A percentile compares a stretch with the other conserved stretches of the same genome.
Evolutionary conservation across 1,140 invertebrate species (phyloP).

Genomic region (Acromyrmex charruanus): DNA sequence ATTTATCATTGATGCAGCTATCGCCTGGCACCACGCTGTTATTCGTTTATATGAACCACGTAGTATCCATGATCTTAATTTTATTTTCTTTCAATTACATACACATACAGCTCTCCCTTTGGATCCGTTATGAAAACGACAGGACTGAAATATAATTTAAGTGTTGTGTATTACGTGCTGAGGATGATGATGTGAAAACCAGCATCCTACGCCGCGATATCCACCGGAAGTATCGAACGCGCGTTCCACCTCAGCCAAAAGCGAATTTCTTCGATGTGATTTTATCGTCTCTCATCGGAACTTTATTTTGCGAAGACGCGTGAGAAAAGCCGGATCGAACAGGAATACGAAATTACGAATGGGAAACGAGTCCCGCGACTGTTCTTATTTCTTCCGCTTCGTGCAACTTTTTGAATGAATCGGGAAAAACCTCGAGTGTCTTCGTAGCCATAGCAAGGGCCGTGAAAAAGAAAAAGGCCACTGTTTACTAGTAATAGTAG

Average conservation of each 20-base stretch:
- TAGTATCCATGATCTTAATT: background rate
- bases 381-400: conserved; percentile 58
- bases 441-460: background rate
- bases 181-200: background rate
- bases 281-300: conserved; percentile 70
- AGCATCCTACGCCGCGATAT: background rate
- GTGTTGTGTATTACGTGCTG: background rate
- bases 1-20: conserved; percentile 30
- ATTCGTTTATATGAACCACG: conserved; percentile 5
- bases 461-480: background rate
- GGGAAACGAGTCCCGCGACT: conserved; percentile 62
- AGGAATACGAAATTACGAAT: conserved; percentile 73
- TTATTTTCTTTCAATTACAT: conserved; percentile 16
- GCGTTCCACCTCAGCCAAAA: background rate
- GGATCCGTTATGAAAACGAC: background rate
- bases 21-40: background rate
- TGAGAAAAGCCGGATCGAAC: conserved; percentile 1
- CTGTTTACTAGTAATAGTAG: conserved; percentile 18
- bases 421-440: conserved; percentile 12
- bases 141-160: conserved; percentile 34
- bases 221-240: conserved; percentile 26
- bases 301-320: conserved; percentile 63
- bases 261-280: conserved; percentile 65
- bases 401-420: conserved; percentile 51
- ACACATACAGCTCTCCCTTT: background rate